Evolutionary conservation across 2,113 vertebrate genomes (phyloP), one percentile per base, ranked within the genome.

Genomic region (Gyps fulvus): DNA sequence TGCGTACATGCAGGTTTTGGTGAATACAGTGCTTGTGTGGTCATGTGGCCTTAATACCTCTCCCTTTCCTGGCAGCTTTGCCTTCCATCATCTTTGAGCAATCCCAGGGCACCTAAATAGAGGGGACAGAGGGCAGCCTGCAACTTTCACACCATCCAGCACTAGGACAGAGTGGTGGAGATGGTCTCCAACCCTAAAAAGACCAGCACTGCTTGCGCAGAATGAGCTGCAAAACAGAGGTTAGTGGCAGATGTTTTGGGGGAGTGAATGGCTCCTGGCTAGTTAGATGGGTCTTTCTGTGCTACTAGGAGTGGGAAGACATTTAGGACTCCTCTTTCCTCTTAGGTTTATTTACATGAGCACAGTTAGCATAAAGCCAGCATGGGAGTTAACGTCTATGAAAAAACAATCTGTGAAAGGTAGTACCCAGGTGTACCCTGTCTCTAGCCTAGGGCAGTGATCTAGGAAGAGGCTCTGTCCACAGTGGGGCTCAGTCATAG

Each of bases 361-460:
- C 50, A n/a, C 23, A 47, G 40, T 32, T 36, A 27, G 62, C 58
- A 25, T 34, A 23, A 45, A 45, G 52, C 20, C 20, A 80, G 66
- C 22, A 12, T 2, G 2, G 2, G 29, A 40, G 58, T 38, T 27
- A 22, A 18, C 2, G 10, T 10, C 22, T 32, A 6, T 13, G 18
- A 31, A 31, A 21, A n/a, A 9, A 9, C 3, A 2, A 5, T 5
- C 38, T 26, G 77, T 36, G n/a, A 22, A 17, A 62, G 40, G 31
- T 11, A 1, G 13, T 19, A 14, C 9, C 34, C 36, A 54, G 52
- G 59, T 0, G 22, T 25, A 8, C 18, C 2, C 0, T 1, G 65
- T 20, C 49, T 40, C 14, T 5, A 10, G 57, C 29, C 43, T 29
- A 5, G 18, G 6, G 27, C 58, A 29, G 22, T 2, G 29, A 14